phyloP scores from a whole-genome alignment of 2,797 vertebrate species.

The Ceryle rudis region DNA sequence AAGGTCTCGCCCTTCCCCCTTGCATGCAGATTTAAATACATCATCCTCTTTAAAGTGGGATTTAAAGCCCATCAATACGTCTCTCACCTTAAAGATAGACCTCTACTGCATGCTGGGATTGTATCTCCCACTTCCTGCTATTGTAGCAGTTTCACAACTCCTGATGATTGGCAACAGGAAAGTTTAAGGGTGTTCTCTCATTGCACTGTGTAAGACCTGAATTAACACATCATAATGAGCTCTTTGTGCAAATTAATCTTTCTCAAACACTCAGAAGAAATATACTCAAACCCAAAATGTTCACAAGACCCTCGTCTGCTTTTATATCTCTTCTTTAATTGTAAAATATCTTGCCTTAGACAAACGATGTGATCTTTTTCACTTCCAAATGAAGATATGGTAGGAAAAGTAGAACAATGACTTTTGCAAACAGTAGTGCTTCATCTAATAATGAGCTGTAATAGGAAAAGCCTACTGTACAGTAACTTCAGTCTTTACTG shows the following conservation, averaged over 20 bases:
- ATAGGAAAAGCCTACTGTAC: background rate
- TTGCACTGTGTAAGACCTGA: background rate
- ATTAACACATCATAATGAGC: background rate
- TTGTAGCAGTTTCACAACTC: background rate
- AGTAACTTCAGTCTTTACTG: background rate
- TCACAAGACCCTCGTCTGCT: background rate
- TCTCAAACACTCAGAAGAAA: background rate
- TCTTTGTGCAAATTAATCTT: background rate
- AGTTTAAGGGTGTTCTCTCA: background rate
- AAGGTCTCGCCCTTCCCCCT: constrained; percentile 4
- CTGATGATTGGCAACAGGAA: background rate
- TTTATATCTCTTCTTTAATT: background rate
- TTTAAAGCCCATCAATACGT: constrained; percentile 20
- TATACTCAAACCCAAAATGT: background rate
- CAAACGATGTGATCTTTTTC: background rate
- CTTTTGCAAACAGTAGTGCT: background rate
- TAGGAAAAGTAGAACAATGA: background rate
- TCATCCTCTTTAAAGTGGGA: constrained; percentile 16
- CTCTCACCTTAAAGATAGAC: background rate
- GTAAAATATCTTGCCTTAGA: background rate
- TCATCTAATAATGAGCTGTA: background rate
- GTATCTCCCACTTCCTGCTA: background rate
- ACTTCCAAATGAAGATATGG: background rate
- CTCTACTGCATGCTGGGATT: background rate
- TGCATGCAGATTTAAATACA: constrained; percentile 14